Evolutionary conservation across 2,888 invertebrate genomes (phyloP), one percentile per base, ranked within the genome.

Genomic region (Agrypnus murinus): DNA sequence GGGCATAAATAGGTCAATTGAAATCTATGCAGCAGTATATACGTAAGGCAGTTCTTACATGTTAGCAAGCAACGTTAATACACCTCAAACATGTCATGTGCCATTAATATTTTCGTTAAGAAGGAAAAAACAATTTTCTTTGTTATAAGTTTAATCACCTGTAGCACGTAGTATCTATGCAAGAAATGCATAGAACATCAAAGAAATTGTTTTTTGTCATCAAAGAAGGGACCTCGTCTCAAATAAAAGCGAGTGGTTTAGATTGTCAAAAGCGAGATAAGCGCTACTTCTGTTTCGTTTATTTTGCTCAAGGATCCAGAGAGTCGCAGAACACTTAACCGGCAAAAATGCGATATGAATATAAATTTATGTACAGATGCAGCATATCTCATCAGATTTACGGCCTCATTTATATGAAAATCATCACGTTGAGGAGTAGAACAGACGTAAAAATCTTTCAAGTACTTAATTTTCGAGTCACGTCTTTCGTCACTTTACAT

Each of bases 401-500:
- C 63, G 34, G 48, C 46, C 48, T 48, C 50, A 64, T 68, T 65
- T 65, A 58, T 65, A 59, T 58, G 62, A 67, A 65, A 71, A 67
- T 71, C 48, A 46, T 58, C 64, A 48, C 45, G 31, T 60, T 65
- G 59, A 58, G 19, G 34, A 64, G 63, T 32, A 66, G 58, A 64
- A 46, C 63, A 64, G 34, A 68, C 34, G 59, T 60, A 67, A 68
- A 66, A 71, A 71, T 71, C 71, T 45, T 66, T 68, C 32, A n/a
- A 62, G 71, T 55, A 60, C 65, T 74, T 73, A 74, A 71, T 74
- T 74, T 74, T 73, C 74, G 60, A 50, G 69, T 71, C 74, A 74
- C 74, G 74, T 74, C 59, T 71, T 65, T 74, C 73, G 71, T 74
- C 74, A 74, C 74, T 74, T 74, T 73, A 74, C 73, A 73, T 75